Evolutionary conservation across 2,113 vertebrate genomes (phyloP).

Genomic region (Heptranchias perlo): DNA sequence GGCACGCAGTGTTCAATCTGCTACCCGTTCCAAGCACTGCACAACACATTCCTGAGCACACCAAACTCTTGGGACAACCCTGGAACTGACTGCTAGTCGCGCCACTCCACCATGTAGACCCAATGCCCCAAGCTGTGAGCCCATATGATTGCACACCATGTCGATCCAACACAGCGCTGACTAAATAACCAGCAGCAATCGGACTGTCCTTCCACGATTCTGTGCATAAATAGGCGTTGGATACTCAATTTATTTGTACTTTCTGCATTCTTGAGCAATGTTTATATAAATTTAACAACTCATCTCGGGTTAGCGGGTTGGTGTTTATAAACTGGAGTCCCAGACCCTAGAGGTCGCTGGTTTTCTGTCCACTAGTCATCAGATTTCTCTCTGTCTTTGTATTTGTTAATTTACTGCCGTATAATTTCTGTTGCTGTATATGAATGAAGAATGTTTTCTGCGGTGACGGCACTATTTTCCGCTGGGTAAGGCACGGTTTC

Average conservation of each 20-base stretch:
- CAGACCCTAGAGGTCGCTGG: neutral
- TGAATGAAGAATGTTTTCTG: neutral
- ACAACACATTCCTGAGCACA: neutral
- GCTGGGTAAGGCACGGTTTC: neutral
- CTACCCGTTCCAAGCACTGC: neutral
- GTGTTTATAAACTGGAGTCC: neutral
- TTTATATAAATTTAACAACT: neutral
- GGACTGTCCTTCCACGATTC: too few relatives aligned
- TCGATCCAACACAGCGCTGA: neutral
- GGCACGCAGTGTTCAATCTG: neutral
- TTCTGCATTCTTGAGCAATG: neutral
- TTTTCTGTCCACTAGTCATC: neutral
- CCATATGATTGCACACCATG: neutral
- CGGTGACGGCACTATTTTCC: neutral
- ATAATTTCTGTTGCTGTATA: neutral
- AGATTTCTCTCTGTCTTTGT: neutral
- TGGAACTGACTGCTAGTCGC: neutral
- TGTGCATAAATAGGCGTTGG: neutral
- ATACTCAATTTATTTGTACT: neutral
- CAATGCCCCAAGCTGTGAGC: neutral
- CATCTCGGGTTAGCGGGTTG: too few relatives aligned
- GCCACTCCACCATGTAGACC: neutral
- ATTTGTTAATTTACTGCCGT: neutral
- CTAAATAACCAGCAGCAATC: neutral
- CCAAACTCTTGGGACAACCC: neutral